Conservation (phyloP, 2,797 vertebrate species). For the Falco cherrug region DNA sequence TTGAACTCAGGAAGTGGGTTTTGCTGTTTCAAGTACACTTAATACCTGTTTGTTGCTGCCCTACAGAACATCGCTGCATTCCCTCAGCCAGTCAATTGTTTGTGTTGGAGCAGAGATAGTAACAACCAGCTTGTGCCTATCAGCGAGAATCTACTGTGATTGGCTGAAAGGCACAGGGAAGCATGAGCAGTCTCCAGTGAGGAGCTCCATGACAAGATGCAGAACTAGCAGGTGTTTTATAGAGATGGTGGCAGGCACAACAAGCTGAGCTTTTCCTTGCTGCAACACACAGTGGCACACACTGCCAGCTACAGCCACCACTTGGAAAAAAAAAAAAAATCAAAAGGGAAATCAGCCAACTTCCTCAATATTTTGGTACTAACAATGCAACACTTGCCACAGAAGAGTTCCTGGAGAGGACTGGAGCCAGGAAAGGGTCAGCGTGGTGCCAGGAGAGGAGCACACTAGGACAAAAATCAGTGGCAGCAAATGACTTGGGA, state of each 20-base stretch:
- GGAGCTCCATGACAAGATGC: background rate
- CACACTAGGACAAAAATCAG: background rate
- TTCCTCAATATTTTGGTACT: constrained; percentile 30
- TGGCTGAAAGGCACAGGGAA: background rate
- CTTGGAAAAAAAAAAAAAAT: background rate
- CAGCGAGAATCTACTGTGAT: background rate
- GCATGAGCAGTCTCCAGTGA: background rate
- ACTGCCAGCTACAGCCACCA: background rate
- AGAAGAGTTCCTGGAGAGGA: constrained; percentile 23
- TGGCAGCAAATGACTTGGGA: background rate
- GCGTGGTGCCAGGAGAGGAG: background rate
- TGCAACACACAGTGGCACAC: background rate
- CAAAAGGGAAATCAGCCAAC: constrained; percentile 17
- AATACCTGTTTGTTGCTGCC: constrained; percentile 67
- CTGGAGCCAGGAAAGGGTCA: background rate
- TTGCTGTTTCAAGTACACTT: constrained; percentile 64
- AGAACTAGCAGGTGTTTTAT: background rate
- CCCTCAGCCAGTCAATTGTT: constrained; percentile 14
- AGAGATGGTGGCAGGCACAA: background rate
- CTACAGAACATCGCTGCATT: constrained; percentile 1
- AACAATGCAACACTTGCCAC: background rate
- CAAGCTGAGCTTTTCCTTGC: background rate
- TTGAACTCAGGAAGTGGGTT: constrained; percentile 69
- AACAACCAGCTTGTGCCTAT: constrained; percentile 7
- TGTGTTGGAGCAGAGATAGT: constrained; percentile 1